Percentiles rank a stretch among this genome's conserved stretches.
Evolutionary conservation across 1,140 invertebrate species (phyloP).

Genomic region (Drosophila nigromelanica): DNA sequence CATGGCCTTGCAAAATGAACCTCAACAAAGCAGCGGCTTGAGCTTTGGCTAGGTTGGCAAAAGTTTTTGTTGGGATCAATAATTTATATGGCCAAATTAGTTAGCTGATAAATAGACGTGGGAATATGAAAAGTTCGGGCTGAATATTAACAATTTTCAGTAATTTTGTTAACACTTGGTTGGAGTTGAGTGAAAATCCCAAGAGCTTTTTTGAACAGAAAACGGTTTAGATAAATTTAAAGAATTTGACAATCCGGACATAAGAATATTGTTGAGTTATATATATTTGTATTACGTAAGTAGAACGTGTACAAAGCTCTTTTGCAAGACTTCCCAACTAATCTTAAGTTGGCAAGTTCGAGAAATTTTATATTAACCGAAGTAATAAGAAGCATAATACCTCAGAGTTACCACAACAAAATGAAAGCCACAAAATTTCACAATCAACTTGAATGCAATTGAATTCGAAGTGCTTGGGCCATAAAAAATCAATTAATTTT

Average conservation of each 20-base stretch:
- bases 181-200: background rate
- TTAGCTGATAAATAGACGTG: slow-evolving; percentile 19
- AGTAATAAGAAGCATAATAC: too few species aligned
- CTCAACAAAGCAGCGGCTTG: background rate
- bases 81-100: slow-evolving; percentile 28
- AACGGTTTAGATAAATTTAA: background rate
- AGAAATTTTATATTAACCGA: too few species aligned
- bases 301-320: too few species aligned
- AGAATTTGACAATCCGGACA: too few species aligned
- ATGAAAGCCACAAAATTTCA: slow-evolving; percentile 40
- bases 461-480: slow-evolving; percentile 57
- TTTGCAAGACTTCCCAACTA: too few species aligned
- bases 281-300: too few species aligned
- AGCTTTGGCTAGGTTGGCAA: background rate
- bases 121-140: background rate
- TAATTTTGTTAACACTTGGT: background rate
- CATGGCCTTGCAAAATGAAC: slow-evolving; percentile 27
- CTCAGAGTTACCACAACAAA: background rate
- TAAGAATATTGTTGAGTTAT: too few species aligned
- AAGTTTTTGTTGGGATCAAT: slow-evolving; percentile 16
- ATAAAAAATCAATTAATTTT: slow-evolving; percentile 80
- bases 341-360: too few species aligned
- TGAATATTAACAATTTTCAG: slow-evolving; percentile 9
- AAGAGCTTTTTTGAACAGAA: background rate
- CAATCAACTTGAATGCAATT: slow-evolving; percentile 60